Percentiles rank a stretch among this genome's conserved stretches.
These are phyloP conservation scores for Mirza zaza DNA, from an alignment of 2,113 vertebrate species.

Conservation along the genomic window DNA sequence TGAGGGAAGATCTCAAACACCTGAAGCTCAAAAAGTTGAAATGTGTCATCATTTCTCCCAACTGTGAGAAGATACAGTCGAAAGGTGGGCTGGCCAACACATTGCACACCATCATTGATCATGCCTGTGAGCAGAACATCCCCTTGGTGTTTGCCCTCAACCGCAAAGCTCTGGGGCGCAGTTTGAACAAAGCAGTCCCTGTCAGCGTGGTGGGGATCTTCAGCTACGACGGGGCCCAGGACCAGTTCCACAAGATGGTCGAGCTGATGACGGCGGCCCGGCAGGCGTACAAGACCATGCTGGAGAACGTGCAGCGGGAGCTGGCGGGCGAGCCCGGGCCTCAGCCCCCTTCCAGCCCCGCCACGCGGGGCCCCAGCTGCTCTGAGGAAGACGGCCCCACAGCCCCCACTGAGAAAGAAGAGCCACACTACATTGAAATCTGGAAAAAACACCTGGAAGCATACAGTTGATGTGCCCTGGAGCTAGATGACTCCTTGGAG, in stretches of 20 bases:
- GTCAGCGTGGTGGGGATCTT: conserved; percentile 99
- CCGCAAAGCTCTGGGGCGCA: conserved; percentile 94
- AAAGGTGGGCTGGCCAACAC: conserved; percentile 99
- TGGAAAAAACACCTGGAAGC: conserved; percentile 86
- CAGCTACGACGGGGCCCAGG: conserved; percentile 98
- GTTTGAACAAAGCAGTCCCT: conserved; percentile 96
- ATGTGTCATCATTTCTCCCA: conserved; percentile 97
- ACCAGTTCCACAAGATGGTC: conserved; percentile 96
- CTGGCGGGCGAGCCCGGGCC: conserved; percentile 55
- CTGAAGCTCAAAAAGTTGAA: conserved; percentile 95
- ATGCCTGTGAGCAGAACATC: conserved; percentile 92
- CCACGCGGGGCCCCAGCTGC: background rate
- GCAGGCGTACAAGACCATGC: conserved; percentile 91
- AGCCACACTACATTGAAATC: conserved; percentile 91
- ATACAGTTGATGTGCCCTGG: conserved; percentile 80
- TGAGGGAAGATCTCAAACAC: conserved; percentile 96
- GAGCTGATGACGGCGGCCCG: conserved; percentile 94
- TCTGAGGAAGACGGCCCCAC: conserved; percentile 25
- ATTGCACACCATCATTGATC: conserved; percentile 93
- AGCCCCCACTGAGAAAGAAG: conserved; percentile 81
- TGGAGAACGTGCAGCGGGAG: conserved; percentile 82
- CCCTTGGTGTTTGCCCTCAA: conserved; percentile 97
- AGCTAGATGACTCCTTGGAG: conserved; percentile 80
- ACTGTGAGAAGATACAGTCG: conserved; percentile 97
- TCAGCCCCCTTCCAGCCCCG: background rate